phyloP scores from a whole-genome alignment of 2,113 vertebrate genomes.

The Callipepla squamata region DNA sequence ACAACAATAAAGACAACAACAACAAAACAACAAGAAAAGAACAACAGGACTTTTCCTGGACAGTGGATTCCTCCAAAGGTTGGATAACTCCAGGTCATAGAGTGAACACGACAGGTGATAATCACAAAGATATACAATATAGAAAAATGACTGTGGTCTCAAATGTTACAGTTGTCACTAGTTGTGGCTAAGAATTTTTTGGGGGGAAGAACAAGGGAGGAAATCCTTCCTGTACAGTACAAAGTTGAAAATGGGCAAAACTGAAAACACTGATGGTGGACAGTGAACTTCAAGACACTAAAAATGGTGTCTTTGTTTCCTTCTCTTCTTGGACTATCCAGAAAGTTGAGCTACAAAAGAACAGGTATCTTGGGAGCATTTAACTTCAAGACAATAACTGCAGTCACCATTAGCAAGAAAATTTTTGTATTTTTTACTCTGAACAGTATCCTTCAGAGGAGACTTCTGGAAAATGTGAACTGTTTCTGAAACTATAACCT shows the following conservation, averaged over 20 bases:
- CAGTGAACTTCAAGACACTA: too few species aligned
- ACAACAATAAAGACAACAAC: neutral
- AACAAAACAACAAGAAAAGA: neutral
- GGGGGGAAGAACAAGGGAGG: neutral
- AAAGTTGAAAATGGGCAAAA: neutral
- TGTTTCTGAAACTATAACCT: too few species aligned
- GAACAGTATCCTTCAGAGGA: too few species aligned
- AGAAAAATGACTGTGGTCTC: neutral
- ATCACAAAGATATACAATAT: neutral
- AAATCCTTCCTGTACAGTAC: neutral
- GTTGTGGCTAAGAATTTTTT: neutral
- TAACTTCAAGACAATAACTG: too few species aligned
- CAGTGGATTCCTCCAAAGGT: neutral
- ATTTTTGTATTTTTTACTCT: too few species aligned
- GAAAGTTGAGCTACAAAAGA: too few species aligned
- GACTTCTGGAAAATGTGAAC: too few species aligned
- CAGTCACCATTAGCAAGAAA: too few species aligned
- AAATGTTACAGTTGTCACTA: neutral
- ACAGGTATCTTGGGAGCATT: too few species aligned
- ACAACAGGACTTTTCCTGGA: fast-evolving
- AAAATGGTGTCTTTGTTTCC: too few species aligned
- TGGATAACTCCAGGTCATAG: neutral
- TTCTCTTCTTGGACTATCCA: too few species aligned
- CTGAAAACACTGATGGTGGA: too few species aligned
- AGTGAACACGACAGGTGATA: neutral